Percentiles rank a stretch among this genome's conserved stretches.
phyloP scores from a whole-genome alignment of 1,140 invertebrate genomes.

The Drosophila miranda region DNA sequence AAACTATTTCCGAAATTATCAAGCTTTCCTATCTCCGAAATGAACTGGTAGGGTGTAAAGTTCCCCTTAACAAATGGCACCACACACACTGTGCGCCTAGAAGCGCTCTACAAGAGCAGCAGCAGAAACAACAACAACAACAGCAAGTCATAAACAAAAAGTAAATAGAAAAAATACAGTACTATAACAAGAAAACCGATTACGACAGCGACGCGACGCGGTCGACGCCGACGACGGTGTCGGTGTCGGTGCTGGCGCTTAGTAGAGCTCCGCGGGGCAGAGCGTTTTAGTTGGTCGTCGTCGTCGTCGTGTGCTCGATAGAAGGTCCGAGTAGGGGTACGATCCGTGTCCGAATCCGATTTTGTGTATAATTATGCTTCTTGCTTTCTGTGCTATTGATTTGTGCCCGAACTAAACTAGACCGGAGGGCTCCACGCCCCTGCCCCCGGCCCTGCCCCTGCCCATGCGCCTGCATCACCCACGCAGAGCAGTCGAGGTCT shows the following conservation, averaged over 20 bases:
- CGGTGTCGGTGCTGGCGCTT: slow-evolving; percentile 43
- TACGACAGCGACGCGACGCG: slow-evolving; percentile 55
- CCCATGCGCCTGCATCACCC: too few relatives aligned
- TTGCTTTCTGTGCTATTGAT: not conserved
- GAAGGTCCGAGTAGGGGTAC: not conserved
- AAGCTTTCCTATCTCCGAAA: too few relatives aligned
- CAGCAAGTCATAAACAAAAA: slow-evolving; percentile 40
- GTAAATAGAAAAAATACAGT: slow-evolving; percentile 21
- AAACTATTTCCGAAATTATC: too few relatives aligned
- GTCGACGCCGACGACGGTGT: slow-evolving; percentile 4
- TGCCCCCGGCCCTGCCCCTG: too few relatives aligned
- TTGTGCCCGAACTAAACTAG: not conserved
- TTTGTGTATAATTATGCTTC: not conserved
- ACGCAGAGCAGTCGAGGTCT: too few relatives aligned
- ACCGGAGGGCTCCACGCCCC: too few relatives aligned
- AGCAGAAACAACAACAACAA: slow-evolving; percentile 38
- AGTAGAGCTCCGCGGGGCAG: slow-evolving; percentile 37
- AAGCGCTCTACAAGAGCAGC: slow-evolving; percentile 45
- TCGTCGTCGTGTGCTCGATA: slow-evolving; percentile 35
- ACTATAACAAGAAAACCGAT: slow-evolving; percentile 55
- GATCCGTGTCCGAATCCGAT: slow-evolving; percentile 2
- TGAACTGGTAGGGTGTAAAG: too few relatives aligned
- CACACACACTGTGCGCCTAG: slow-evolving; percentile 62
- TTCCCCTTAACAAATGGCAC: not conserved
- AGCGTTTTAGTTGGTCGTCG: slow-evolving; percentile 59